Percentiles rank a stretch among this genome's conserved stretches.
Conservation (phyloP, 2,797 vertebrate genomes). For the Cryptoprocta ferox region DNA sequence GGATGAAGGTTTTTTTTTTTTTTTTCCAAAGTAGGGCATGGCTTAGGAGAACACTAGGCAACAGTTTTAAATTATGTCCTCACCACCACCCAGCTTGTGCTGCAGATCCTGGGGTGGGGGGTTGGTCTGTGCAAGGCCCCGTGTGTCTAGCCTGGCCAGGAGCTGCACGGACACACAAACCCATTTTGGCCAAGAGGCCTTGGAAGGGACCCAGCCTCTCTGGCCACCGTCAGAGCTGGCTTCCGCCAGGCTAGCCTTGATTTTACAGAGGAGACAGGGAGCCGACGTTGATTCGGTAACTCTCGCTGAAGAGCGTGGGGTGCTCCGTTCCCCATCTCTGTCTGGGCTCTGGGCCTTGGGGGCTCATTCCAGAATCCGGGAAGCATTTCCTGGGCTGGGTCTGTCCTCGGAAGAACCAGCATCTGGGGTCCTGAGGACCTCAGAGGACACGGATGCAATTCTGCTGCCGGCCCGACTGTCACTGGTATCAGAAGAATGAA, state of each 20-base stretch:
- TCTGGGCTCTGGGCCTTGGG: conserved; percentile 10
- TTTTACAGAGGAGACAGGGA: conserved; percentile 68
- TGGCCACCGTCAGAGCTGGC: conserved; percentile 24
- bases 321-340: neutral
- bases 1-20: conserved; percentile 82
- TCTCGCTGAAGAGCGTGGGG: neutral
- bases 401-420: conserved; percentile 35
- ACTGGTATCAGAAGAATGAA: conserved; percentile 86
- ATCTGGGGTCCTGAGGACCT: conserved; percentile 36
- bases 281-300: neutral
- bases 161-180: neutral
- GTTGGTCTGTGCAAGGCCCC: neutral
- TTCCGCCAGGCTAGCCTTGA: neutral
- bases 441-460: conserved; percentile 86
- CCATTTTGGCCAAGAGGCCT: neutral
- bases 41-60: conserved; percentile 87
- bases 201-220: conserved; percentile 62
- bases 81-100: conserved; percentile 84
- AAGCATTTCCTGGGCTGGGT: conserved; percentile 67
- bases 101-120: conserved; percentile 50
- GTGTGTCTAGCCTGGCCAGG: neutral
- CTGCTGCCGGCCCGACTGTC: conserved; percentile 86
- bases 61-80: conserved; percentile 85
- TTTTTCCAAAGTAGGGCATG: conserved; percentile 76
- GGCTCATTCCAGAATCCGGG: neutral